phyloP scores from a whole-genome alignment of 2,888 invertebrate genomes.

The Cryptus armator region DNA sequence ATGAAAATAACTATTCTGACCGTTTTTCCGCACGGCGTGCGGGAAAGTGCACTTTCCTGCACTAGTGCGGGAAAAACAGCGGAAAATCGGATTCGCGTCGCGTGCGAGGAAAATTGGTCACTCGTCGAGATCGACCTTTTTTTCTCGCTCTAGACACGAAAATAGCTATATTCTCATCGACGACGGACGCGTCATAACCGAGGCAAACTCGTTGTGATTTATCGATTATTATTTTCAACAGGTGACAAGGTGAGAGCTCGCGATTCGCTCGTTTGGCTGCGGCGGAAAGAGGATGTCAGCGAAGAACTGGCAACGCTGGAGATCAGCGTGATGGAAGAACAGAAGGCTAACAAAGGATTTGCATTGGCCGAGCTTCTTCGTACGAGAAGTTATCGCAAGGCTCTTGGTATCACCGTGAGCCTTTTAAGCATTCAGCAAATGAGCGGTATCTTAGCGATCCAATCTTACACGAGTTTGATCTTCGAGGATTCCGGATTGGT shows the following conservation, averaged over 20 bases:
- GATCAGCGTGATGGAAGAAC: constrained; percentile 25
- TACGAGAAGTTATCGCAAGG: background rate
- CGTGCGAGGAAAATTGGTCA: no score
- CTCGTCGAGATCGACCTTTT: no score
- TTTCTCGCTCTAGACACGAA: no score
- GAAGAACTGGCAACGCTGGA: constrained; percentile 33
- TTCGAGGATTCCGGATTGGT: constrained; percentile 37
- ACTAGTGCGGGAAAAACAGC: no score
- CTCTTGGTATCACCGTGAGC: constrained; percentile 5
- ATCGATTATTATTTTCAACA: background rate
- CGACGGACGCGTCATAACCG: background rate
- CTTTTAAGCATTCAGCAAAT: constrained; percentile 27
- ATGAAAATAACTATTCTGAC: no score
- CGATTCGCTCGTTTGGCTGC: constrained; percentile 43
- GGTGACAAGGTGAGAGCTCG: constrained; percentile 39
- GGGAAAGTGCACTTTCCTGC: no score
- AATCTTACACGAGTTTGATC: constrained; percentile 19
- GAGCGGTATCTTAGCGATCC: constrained; percentile 39
- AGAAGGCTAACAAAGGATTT: background rate
- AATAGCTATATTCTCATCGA: background rate
- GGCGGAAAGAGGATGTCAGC: constrained; percentile 20
- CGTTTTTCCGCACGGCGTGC: no score
- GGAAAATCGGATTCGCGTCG: no score
- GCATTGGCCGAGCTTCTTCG: background rate
- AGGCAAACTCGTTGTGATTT: background rate